Percentiles rank a stretch among this genome's conserved stretches.
Conservation (phyloP, 2,797 vertebrate genomes). For the Odontamblyopus lacepedii region DNA sequence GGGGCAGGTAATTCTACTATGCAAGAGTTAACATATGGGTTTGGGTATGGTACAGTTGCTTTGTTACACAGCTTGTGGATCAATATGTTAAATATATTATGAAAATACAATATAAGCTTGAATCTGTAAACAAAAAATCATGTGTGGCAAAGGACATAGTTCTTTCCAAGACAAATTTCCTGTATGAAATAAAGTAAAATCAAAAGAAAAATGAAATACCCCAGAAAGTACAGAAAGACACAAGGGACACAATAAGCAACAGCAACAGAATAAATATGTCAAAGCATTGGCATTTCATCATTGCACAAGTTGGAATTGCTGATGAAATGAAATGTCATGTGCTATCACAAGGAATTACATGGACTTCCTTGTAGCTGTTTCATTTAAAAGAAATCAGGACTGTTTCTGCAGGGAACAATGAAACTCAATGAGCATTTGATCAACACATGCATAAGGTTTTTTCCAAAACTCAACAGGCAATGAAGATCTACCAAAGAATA, state of each 20-base stretch:
- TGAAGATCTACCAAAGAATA: too few species aligned
- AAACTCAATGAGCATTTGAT: too few species aligned
- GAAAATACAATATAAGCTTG: too few species aligned
- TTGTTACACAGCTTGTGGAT: too few species aligned
- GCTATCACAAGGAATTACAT: neutral
- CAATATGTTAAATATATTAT: too few species aligned
- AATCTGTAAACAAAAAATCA: too few species aligned
- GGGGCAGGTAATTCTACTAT: too few species aligned
- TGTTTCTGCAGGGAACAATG: neutral
- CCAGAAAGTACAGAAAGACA: neutral
- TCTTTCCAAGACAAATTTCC: neutral
- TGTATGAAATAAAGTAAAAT: too few species aligned
- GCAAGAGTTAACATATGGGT: too few species aligned
- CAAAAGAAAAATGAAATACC: neutral
- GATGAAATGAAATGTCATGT: conserved; percentile 5
- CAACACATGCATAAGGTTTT: too few species aligned
- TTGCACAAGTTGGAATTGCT: neutral
- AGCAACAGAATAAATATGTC: neutral
- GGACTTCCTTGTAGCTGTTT: neutral
- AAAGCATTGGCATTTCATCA: neutral
- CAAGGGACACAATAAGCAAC: neutral
- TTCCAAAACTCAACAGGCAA: too few species aligned
- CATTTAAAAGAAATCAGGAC: neutral
- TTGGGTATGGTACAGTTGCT: too few species aligned
- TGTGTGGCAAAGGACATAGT: neutral